Percentiles rank a stretch among this genome's conserved stretches.
Evolutionary conservation across 1,140 invertebrate species (phyloP).

Genomic region (Elymnias hypermnestra): DNA sequence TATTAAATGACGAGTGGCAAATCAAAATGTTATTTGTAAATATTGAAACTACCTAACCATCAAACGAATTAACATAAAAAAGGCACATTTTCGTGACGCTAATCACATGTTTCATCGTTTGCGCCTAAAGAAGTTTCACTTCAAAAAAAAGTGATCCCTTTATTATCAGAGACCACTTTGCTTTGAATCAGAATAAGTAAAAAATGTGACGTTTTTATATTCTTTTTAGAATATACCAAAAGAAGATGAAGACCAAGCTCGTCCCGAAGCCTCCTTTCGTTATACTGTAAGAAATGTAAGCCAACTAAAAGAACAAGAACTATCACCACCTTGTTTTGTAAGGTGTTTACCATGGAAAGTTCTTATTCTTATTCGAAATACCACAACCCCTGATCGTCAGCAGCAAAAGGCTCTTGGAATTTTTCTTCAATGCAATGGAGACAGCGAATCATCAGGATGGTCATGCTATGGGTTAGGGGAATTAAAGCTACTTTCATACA

Average conservation of each 20-base stretch:
- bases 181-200: no score
- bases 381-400: constrained; percentile 81
- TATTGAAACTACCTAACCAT: no score
- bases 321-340: constrained; percentile 94
- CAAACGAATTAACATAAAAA: no score
- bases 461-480: constrained; percentile 97
- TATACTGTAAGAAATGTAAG: constrained; percentile 92
- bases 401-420: constrained; percentile 90
- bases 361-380: constrained; percentile 94
- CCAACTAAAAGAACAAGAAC: constrained; percentile 90
- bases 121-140: no score
- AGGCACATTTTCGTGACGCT: no score
- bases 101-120: no score
- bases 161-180: no score
- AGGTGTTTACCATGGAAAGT: constrained; percentile 99
- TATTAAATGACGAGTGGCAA: no score
- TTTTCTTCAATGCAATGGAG: constrained; percentile 93
- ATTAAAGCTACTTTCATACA: constrained; percentile 88
- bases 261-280: constrained; percentile 94
- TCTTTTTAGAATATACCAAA: constrained; percentile 8
- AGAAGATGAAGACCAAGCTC: constrained; percentile 87
- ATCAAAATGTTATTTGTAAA: no score
- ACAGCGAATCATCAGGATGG: constrained; percentile 95
- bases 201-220: no score
- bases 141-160: no score